These are phyloP conservation scores for Tanytarsus gracilentus DNA, from an alignment of 2,888 invertebrate genomes.

Conservation along the genomic window DNA sequence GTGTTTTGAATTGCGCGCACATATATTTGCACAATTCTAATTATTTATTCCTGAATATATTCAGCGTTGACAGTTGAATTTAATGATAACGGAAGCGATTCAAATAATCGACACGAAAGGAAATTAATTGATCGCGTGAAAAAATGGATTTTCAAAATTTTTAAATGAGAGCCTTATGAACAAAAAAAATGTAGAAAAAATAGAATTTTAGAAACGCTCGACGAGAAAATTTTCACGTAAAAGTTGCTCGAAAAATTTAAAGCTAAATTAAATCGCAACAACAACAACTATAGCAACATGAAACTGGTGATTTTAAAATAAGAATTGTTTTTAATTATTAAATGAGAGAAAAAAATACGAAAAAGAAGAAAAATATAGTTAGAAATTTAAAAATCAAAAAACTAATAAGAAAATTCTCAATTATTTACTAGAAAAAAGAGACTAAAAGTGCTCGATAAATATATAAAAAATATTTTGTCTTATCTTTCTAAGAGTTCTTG, in stretches of 20 bases:
- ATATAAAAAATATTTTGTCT: too few relatives aligned
- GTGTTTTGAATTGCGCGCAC: too few relatives aligned
- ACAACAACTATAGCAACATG: slow-evolving; percentile 2
- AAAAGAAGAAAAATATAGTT: background rate
- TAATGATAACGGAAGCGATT: background rate
- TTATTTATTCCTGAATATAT: too few relatives aligned
- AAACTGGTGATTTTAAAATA: slow-evolving; percentile 20
- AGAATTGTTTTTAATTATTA: slow-evolving; percentile 19
- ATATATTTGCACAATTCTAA: too few relatives aligned
- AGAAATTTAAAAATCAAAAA: background rate
- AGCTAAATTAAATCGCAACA: background rate
- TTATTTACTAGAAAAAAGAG: too few relatives aligned
- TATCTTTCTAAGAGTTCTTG: too few relatives aligned
- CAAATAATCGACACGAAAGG: too few relatives aligned
- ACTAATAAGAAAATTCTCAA: too few relatives aligned
- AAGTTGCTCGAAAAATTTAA: slow-evolving; percentile 4
- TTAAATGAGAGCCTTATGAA: slow-evolving; percentile 5
- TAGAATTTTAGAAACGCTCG: background rate
- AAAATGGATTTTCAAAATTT: slow-evolving; percentile 1
- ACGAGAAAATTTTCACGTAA: background rate
- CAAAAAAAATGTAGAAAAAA: slow-evolving; percentile 5
- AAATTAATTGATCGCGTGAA: too few relatives aligned
- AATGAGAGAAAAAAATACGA: background rate
- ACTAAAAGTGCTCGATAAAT: too few relatives aligned
- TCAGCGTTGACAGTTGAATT: too few relatives aligned